Evolutionary conservation across 2,888 invertebrate genomes (phyloP), one percentile per base, ranked within the genome.

Genomic region (Parthenolecanium corni): DNA sequence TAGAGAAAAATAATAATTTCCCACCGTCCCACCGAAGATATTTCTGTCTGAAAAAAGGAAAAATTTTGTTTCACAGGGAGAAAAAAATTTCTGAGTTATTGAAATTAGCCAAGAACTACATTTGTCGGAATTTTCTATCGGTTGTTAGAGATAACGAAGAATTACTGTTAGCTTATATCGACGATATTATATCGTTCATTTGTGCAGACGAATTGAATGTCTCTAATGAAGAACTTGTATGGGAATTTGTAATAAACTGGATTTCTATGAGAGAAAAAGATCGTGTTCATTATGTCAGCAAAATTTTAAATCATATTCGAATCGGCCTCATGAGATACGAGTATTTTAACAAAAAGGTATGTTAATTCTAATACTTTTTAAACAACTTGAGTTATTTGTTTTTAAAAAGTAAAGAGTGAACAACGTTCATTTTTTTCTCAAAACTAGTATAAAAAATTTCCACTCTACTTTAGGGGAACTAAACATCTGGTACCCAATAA

Each of bases 281-380:
- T 20, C 58, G 58, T 3, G 47, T 31, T 25, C 25, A 31, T 23
- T 36, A 44, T 23, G 47, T 58, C 49, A 44, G 49, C 31, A 46
- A 36, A n/a, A 31, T 58, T 20, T 20, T 58, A 6, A 58, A 44
- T 14, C 58, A 58, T 44, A 38, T 58, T 47, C 58, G 58, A 14
- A 58, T 58, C 1, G 58, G 58, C 12, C 21, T 58, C 3, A 58
- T 58, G 58, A 58, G 58, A 58, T 58, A 58, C 36, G 58, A 58
- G 18, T 58, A 58, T 47, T 58, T 58, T 16, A 58, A 58, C 23
- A 58, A 58, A 46, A 58, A 58, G 20, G 58, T 58, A 18, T 1
- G 6, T 21, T 12, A n/a, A n/a, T n/a, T n/a, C n/a, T n/a, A n/a
- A n/a, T n/a, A n/a, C n/a, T n/a, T n/a, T n/a, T n/a, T n/a, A n/a